Conservation (phyloP, 2,888 invertebrate genomes). For the Diaphora mendica region DNA sequence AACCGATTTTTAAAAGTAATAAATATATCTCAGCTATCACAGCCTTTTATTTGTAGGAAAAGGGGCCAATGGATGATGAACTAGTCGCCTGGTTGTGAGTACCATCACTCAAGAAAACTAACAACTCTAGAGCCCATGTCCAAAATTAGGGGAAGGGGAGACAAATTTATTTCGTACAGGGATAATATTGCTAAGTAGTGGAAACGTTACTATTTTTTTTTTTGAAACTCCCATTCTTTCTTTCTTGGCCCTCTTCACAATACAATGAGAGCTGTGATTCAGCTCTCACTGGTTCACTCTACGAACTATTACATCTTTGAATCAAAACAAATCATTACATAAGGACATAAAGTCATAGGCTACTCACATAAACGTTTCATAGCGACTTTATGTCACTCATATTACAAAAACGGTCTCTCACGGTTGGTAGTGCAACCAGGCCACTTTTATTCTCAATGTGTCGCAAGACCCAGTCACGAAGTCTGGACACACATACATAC, state of each 20-base stretch:
- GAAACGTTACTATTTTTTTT: neutral
- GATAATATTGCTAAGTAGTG: too few species aligned
- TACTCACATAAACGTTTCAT: conserved; percentile 29
- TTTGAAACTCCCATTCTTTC: neutral
- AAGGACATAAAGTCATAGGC: conserved; percentile 26
- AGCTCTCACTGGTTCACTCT: neutral
- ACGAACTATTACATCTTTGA: neutral
- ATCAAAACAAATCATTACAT: neutral
- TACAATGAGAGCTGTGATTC: neutral
- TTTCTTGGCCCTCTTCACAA: neutral
- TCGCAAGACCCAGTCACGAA: conserved; percentile 48
- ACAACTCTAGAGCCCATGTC: too few species aligned
- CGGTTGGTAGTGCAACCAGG: conserved; percentile 32
- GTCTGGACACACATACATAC: conserved; percentile 17
- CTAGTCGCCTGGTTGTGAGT: too few species aligned
- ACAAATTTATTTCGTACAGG: too few species aligned
- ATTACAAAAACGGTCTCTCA: conserved; percentile 42
- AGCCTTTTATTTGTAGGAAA: too few species aligned
- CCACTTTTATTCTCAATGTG: conserved; percentile 47
- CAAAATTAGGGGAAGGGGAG: too few species aligned
- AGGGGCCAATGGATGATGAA: too few species aligned
- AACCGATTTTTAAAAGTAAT: too few species aligned
- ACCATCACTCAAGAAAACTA: too few species aligned
- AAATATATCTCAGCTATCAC: too few species aligned
- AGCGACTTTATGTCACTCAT: conserved; percentile 33